phyloP scores from a whole-genome alignment of 2,888 invertebrate species.

The Limenitis camilla region DNA sequence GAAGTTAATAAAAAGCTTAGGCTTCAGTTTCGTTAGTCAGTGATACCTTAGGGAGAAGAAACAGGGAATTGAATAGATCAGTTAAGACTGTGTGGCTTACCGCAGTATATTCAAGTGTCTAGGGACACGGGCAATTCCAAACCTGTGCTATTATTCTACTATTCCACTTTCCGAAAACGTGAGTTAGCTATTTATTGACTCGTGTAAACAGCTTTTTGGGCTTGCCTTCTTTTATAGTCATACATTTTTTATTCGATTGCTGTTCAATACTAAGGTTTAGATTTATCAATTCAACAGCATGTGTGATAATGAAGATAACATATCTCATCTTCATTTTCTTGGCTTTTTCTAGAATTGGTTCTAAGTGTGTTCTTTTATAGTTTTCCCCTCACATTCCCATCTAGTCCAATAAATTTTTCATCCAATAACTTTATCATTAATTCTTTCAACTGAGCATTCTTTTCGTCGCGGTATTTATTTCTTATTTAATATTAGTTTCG shows the following conservation, averaged over 20 bases:
- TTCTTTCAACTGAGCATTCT: too few species aligned
- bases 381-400: too few species aligned
- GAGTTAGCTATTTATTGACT: constrained; percentile 49
- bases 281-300: too few species aligned
- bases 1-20: constrained; percentile 2
- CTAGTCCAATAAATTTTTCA: too few species aligned
- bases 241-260: constrained; percentile 31
- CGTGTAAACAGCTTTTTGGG: constrained; percentile 34
- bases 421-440: too few species aligned
- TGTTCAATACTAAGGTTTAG: background rate
- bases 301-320: too few species aligned
- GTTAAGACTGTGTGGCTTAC: constrained; percentile 36
- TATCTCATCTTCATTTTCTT: too few species aligned
- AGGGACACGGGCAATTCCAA: constrained; percentile 40
- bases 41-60: constrained; percentile 11
- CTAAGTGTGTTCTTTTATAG: too few species aligned
- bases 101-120: constrained; percentile 42
- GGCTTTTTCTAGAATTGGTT: too few species aligned
- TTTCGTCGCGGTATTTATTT: background rate
- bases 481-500: constrained; percentile 6
- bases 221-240: constrained; percentile 27
- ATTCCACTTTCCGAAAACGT: constrained; percentile 44
- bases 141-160: constrained; percentile 49
- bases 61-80: constrained; percentile 16
- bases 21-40: constrained; percentile 7